These are phyloP conservation scores for Talpa occidentalis DNA, from an alignment of 2,113 vertebrate species.

Conservation along the genomic window DNA sequence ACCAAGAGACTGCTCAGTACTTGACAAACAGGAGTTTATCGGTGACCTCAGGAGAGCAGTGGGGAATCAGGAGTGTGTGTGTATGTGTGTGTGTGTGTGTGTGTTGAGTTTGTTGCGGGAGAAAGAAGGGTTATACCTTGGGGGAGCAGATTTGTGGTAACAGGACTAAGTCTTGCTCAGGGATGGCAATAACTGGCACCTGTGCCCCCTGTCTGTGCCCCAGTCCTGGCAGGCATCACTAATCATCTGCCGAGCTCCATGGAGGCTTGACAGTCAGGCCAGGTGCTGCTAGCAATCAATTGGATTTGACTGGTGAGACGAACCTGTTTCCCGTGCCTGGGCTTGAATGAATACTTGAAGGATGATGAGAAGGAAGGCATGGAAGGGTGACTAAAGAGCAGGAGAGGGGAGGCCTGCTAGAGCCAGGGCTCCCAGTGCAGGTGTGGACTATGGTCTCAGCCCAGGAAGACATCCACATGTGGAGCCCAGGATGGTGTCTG, in stretches of 20 bases:
- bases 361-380: neutral
- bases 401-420: neutral
- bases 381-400: neutral
- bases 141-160: neutral
- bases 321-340: conserved; percentile 31
- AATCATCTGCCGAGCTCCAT: neutral
- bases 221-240: neutral
- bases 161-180: neutral
- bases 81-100: neutral
- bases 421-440: neutral
- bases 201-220: neutral
- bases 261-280: neutral
- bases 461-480: neutral
- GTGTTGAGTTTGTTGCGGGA: neutral
- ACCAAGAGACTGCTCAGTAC: neutral
- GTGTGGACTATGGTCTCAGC: neutral
- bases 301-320: neutral
- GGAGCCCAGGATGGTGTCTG: neutral
- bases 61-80: neutral
- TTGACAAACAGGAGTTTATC: neutral
- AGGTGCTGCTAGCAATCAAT: neutral
- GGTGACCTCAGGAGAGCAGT: neutral
- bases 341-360: conserved; percentile 43
- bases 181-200: neutral
- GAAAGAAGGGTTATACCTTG: neutral